Percentiles rank a stretch among this genome's conserved stretches.
These are phyloP conservation scores for Sceloporus tristichus DNA, from an alignment of 2,113 vertebrate genomes.

Conservation along the genomic window DNA sequence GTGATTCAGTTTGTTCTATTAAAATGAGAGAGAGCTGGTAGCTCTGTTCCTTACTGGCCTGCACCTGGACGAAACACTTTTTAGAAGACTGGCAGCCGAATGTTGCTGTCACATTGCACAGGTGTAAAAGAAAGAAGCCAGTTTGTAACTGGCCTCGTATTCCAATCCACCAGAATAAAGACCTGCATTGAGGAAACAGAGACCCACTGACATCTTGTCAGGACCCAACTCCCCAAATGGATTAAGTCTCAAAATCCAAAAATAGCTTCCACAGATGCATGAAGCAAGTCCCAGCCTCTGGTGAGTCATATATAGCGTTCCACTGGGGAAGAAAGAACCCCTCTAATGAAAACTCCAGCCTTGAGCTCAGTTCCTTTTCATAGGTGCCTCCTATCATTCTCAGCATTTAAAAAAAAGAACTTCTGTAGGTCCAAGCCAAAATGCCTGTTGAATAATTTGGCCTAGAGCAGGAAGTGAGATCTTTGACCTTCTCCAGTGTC, in stretches of 20 bases:
- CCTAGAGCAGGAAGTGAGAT: conserved; percentile 71
- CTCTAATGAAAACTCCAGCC: conserved; percentile 65
- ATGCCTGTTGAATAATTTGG: conserved; percentile 68
- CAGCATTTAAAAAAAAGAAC: conserved; percentile 18
- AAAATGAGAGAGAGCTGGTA: background rate
- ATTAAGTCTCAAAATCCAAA: conserved; percentile 19
- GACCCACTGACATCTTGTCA: conserved; percentile 39
- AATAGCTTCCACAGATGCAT: conserved; percentile 34
- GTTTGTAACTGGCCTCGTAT: conserved; percentile 42
- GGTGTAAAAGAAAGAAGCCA: conserved; percentile 22
- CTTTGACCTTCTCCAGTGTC: conserved; percentile 76
- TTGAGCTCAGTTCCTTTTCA: conserved; percentile 59
- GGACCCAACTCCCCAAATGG: background rate
- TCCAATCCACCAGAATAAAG: conserved; percentile 48
- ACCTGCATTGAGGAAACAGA: conserved; percentile 50
- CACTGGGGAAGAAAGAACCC: conserved; percentile 45
- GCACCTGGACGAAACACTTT: background rate
- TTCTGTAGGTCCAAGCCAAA: conserved; percentile 59
- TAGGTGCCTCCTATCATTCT: conserved; percentile 57
- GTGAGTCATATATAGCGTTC: conserved; percentile 50
- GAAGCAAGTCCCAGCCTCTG: conserved; percentile 30
- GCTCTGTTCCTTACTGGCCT: background rate
- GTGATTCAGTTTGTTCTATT: background rate
- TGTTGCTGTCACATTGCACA: conserved; percentile 1
- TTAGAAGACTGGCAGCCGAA: background rate